Conservation (phyloP, 2,888 invertebrate species). For the Ashinkailepas kermadecensis region DNA sequence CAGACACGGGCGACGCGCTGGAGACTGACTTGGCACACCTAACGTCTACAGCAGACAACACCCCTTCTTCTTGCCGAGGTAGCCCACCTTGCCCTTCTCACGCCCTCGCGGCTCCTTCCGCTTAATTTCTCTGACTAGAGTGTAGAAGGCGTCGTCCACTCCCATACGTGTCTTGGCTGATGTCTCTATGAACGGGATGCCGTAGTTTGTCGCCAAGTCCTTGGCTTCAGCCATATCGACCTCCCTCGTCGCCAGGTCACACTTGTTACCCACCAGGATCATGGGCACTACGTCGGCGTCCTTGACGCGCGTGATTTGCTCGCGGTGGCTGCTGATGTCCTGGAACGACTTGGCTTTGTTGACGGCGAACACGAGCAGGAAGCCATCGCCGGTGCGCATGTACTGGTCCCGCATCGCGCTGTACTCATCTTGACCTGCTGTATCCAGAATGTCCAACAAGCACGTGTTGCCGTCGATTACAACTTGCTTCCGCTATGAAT, state of each 20-base stretch:
- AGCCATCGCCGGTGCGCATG: no score
- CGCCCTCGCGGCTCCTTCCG: constrained; percentile 45
- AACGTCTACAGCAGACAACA: neutral
- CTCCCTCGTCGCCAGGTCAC: constrained; percentile 88
- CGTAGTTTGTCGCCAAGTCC: constrained; percentile 90
- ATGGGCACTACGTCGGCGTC: no score
- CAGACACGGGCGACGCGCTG: neutral
- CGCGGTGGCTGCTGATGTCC: no score
- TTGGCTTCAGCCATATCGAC: constrained; percentile 92
- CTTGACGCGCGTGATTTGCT: no score
- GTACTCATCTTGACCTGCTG: no score
- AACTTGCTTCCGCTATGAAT: no score
- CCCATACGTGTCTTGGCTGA: constrained; percentile 99
- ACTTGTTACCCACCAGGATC: constrained; percentile 99
- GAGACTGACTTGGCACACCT: neutral
- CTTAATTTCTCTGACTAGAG: constrained; percentile 94
- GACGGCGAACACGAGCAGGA: no score
- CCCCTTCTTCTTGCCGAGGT: constrained; percentile 4
- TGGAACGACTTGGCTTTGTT: no score
- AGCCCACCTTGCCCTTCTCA: constrained; percentile 19
- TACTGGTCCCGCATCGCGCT: no score
- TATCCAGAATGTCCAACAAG: no score
- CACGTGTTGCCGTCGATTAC: no score
- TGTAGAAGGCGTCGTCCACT: constrained; percentile 99
- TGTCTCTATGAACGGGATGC: constrained; percentile 95